A percentile compares a stretch with the other conserved stretches of the same genome.
Evolutionary conservation across 92 coral and sea anemone species (phyloP).

Genomic region (Virgularia gustaviana): DNA sequence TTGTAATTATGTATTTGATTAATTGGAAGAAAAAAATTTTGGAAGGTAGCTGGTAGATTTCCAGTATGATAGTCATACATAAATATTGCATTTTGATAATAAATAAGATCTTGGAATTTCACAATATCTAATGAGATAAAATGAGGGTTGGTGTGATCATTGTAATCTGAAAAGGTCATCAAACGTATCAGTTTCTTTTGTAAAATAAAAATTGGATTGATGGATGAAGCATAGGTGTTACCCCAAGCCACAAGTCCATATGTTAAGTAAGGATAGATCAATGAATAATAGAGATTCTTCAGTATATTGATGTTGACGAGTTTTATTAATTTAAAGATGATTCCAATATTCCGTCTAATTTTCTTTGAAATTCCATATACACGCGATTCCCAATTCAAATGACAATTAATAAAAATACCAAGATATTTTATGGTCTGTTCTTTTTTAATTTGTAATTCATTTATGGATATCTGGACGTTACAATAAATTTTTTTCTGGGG

Average conservation of each 20-base stretch:
- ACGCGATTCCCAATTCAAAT: conserved; percentile 40
- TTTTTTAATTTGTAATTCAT: conserved; percentile 18
- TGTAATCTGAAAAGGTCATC: conserved; percentile 28
- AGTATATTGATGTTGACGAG: conserved; percentile 23
- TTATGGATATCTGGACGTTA: conserved; percentile 19
- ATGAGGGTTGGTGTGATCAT: conserved; percentile 23
- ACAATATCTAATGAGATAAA: conserved; percentile 14
- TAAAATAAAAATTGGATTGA: conserved; percentile 23
- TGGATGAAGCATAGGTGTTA: conserved; percentile 29
- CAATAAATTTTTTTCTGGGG: conserved; percentile 22
- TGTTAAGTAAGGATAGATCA: conserved; percentile 44
- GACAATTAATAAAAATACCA: conserved; percentile 29
- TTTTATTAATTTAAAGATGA: conserved; percentile 27
- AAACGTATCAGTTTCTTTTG: conserved; percentile 39
- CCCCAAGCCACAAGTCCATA: conserved; percentile 48
- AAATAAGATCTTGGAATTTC: conserved; percentile 8
- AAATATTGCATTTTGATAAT: conserved; percentile 1
- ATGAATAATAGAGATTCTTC: conserved; percentile 29
- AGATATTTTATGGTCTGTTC: conserved; percentile 32
- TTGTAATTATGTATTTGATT: background rate
- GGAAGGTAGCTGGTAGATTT: background rate
- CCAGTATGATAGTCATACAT: conserved; percentile 31
- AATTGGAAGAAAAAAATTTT: background rate
- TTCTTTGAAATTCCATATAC: conserved; percentile 28
- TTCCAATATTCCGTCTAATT: conserved; percentile 28